Evolutionary conservation across 2,888 invertebrate genomes (phyloP), one percentile per base, ranked within the genome.

Genomic region (Amphimallon solstitiale): DNA sequence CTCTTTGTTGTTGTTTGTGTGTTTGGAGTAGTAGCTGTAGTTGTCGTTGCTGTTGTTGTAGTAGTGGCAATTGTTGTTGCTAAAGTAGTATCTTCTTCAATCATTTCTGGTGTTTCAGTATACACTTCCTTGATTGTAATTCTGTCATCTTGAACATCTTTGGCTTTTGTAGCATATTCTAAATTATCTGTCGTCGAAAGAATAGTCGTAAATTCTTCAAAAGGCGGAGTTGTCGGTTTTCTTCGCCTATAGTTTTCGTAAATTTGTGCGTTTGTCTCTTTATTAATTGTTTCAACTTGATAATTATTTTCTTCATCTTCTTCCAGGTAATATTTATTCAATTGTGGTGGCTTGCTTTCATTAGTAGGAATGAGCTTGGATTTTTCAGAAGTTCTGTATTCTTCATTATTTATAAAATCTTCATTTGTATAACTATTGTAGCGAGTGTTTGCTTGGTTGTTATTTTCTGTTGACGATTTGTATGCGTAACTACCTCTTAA

Each of bases 1-100:
- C 81, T 79, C 10, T 78, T 78, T 67, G 85, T 84, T 5, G 77
- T 72, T 45, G 81, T 80, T 37, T 77, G 73, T n/a, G 77, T 70
- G 51, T 76, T 75, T 14, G 75, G 72, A 19, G 75, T 60, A 3
- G 77, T 74, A 4, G 76, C 73, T 19, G 73, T 73, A 15, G 72
- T 60, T 17, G 74, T 70, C 40, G 68, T 69, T 17, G 74, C 69
- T 45, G 68, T 70, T 46, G 69, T 40, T 0, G 68, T 69, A 15
- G 66, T 68, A 7, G 72, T 49, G 10, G 68, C 52, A 9, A 71
- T 68, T 23, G 69, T 72, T 12, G 67, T 65, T 6, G 63, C 61
- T 29, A 62, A 14, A 2, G 67, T 67, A 37, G 66, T 62, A 65
- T 68, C 70, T 19, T 56, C 65, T 19, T 63, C 66, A 7, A 19